phyloP scores from a whole-genome alignment of 2,888 invertebrate genomes.

The Cyclophora albipunctata region DNA sequence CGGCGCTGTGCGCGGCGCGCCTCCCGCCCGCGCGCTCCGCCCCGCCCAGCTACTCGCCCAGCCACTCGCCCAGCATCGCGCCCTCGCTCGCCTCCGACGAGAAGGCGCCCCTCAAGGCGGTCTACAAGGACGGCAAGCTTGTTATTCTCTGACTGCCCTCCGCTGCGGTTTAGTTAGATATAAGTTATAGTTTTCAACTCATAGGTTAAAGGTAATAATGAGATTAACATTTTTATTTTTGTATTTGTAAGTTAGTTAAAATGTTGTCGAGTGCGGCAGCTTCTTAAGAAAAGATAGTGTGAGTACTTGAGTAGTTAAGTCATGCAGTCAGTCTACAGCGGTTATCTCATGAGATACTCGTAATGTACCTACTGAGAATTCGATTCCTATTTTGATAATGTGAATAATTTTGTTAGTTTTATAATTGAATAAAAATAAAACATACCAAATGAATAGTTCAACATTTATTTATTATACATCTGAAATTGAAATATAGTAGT shows the following conservation, averaged over 20 bases:
- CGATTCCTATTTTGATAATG: no score
- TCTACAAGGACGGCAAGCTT: conserved; percentile 38
- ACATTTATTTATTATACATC: conserved; percentile 65
- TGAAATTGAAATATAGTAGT: conserved; percentile 44
- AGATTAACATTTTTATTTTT: no score
- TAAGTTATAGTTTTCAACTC: no score
- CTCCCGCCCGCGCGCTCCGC: conserved; percentile 4
- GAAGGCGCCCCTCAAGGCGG: conserved; percentile 31
- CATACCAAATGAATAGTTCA: conserved; percentile 42
- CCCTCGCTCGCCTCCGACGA: conserved; percentile 21
- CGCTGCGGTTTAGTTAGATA: not conserved
- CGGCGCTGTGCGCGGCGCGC: conserved; percentile 14
- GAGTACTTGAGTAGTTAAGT: no score
- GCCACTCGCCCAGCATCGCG: not conserved
- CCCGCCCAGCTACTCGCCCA: conserved; percentile 4
- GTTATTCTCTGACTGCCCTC: conserved; percentile 26
- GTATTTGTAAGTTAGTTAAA: no score
- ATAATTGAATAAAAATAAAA: conserved; percentile 16
- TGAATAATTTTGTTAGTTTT: no score
- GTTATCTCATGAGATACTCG: no score
- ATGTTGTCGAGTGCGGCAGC: no score
- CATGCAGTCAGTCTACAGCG: no score
- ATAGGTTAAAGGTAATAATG: no score
- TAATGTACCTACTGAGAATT: no score
- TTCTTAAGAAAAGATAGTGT: no score